These are phyloP conservation scores for Montipora efflorescens DNA, from an alignment of 64 coral and sea anemone species.

Conservation along the genomic window DNA sequence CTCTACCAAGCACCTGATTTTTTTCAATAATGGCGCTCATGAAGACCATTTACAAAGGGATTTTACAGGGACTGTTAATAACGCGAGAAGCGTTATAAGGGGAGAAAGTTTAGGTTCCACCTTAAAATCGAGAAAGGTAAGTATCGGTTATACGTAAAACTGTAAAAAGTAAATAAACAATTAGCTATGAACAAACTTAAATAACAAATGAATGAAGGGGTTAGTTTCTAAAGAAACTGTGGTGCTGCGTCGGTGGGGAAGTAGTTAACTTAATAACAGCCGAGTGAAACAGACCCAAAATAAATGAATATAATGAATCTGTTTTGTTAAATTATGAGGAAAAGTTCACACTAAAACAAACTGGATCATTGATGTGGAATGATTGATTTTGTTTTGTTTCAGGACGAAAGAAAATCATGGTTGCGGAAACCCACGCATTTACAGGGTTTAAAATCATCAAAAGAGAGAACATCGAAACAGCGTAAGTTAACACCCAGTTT, in stretches of 20 bases:
- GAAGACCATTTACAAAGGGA: background rate
- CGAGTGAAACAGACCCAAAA: no score
- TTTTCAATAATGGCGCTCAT: background rate
- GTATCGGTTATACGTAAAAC: background rate
- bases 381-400: background rate
- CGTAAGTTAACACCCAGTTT: background rate
- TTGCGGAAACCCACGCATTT: background rate
- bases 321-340: background rate
- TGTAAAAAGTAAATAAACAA: no score
- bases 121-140: background rate
- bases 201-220: no score
- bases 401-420: slow-evolving; percentile 3
- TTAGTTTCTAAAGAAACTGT: no score
- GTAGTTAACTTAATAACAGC: no score
- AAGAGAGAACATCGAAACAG: background rate
- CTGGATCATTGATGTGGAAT: background rate
- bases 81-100: no score
- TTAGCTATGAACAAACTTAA: no score
- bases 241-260: no score
- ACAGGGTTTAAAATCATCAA: background rate
- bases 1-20: background rate
- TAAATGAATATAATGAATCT: no score
- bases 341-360: background rate
- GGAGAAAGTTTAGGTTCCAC: background rate
- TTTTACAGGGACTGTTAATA: background rate